Percentiles rank a stretch among this genome's conserved stretches.
These are phyloP conservation scores for Myotis daubentonii DNA, from an alignment of 2,797 vertebrate genomes.

Conservation along the genomic window DNA sequence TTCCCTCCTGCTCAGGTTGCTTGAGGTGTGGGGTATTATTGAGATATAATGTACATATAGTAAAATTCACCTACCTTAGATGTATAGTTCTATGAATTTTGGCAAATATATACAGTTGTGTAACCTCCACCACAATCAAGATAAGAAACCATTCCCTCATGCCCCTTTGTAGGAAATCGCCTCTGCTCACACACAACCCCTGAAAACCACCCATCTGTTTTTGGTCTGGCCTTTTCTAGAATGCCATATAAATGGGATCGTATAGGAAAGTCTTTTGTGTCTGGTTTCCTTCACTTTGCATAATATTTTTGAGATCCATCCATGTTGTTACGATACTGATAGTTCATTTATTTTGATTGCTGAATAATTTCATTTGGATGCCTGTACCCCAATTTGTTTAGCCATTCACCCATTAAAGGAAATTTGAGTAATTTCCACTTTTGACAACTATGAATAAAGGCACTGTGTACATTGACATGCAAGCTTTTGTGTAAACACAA, in stretches of 20 bases:
- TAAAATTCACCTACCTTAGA: slow-evolving; percentile 4
- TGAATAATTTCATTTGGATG: neutral
- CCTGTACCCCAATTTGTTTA: neutral
- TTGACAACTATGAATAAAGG: neutral
- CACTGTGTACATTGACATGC: neutral
- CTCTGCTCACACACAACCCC: neutral
- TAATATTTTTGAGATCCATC: neutral
- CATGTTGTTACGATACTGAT: neutral
- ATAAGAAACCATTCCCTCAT: neutral
- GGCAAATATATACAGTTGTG: neutral
- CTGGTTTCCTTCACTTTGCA: neutral
- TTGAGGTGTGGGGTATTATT: neutral
- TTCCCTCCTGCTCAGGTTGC: neutral
- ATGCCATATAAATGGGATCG: neutral
- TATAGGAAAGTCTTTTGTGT: neutral
- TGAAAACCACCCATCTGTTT: neutral
- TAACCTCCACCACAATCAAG: neutral
- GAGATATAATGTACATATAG: neutral
- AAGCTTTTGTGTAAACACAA: neutral
- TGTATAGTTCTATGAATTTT: slow-evolving; percentile 3
- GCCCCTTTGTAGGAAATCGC: neutral
- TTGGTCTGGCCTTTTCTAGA: neutral
- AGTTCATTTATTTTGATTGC: neutral
- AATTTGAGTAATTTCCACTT: neutral
- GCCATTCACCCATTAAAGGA: neutral